Conservation (phyloP, 2,797 vertebrate species). For the Geotria australis region DNA sequence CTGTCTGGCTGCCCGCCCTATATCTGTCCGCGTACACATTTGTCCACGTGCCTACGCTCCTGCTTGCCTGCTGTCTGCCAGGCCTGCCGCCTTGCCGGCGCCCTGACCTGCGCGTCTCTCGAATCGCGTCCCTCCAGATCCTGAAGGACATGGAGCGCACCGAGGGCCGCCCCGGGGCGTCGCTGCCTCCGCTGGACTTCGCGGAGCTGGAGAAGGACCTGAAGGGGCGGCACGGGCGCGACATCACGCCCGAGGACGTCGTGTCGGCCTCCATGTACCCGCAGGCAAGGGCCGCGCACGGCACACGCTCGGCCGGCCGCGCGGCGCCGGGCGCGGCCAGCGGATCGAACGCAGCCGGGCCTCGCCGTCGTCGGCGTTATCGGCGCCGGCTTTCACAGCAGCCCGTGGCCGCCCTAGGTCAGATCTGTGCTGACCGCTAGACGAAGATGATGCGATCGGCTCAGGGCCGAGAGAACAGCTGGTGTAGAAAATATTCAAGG, state of each 20-base stretch:
- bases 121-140: slow-evolving; percentile 14
- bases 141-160: slow-evolving; percentile 39
- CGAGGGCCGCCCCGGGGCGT: slow-evolving; percentile 53
- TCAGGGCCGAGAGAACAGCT: too few species aligned
- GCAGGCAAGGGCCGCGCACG: slow-evolving; percentile 1
- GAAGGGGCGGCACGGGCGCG: slow-evolving; percentile 18
- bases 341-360: too few species aligned
- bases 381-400: too few species aligned
- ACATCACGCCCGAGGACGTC: slow-evolving; percentile 49
- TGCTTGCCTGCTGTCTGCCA: too few species aligned
- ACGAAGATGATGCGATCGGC: too few species aligned
- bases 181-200: slow-evolving; percentile 38
- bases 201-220: slow-evolving; percentile 24
- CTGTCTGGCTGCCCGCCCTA: background rate
- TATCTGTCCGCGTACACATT: background rate
- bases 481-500: too few species aligned
- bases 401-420: too few species aligned
- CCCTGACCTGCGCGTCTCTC: background rate
- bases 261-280: slow-evolving; percentile 76
- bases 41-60: background rate
- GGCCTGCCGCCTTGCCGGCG: too few species aligned
- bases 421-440: too few species aligned
- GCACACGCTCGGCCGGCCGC: too few species aligned
- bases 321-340: too few species aligned
- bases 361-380: too few species aligned